Evolutionary conservation across 2,888 invertebrate genomes (phyloP).

Genomic region (Galerucella calmariensis): DNA sequence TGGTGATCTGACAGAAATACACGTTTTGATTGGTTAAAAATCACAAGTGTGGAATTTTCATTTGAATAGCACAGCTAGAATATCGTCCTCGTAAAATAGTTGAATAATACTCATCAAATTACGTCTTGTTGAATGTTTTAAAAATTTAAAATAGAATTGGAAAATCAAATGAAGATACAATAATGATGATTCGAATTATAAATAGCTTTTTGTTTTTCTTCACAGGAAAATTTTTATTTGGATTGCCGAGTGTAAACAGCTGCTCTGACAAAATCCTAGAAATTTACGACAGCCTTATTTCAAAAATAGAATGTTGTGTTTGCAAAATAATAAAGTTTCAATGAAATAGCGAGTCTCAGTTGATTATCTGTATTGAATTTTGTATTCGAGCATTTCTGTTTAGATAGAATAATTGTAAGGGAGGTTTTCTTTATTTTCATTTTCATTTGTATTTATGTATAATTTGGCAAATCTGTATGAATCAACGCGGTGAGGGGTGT

Average conservation of each 20-base stretch:
- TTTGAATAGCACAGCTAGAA: too few relatives aligned
- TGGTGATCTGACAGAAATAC: too few relatives aligned
- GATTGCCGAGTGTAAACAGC: constrained; percentile 7
- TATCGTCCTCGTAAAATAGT: background rate
- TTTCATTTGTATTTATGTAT: background rate
- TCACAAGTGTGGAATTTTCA: too few relatives aligned
- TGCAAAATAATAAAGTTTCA: background rate
- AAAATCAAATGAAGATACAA: background rate
- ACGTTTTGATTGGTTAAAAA: too few relatives aligned
- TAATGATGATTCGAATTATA: background rate
- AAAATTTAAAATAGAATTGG: background rate
- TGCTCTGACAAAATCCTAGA: background rate
- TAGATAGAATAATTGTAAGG: too few relatives aligned
- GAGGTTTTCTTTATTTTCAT: too few relatives aligned
- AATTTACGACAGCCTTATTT: background rate
- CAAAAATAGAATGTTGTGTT: background rate
- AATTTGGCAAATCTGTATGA: too few relatives aligned
- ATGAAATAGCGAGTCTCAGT: background rate
- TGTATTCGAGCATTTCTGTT: too few relatives aligned
- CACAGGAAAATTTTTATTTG: background rate
- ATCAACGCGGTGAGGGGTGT: too few relatives aligned
- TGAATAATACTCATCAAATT: background rate
- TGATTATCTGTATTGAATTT: background rate
- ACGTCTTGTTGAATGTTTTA: background rate
- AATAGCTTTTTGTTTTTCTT: constrained; percentile 3